Conservation (phyloP, 2,888 invertebrate genomes). For the Nomada fucata region DNA sequence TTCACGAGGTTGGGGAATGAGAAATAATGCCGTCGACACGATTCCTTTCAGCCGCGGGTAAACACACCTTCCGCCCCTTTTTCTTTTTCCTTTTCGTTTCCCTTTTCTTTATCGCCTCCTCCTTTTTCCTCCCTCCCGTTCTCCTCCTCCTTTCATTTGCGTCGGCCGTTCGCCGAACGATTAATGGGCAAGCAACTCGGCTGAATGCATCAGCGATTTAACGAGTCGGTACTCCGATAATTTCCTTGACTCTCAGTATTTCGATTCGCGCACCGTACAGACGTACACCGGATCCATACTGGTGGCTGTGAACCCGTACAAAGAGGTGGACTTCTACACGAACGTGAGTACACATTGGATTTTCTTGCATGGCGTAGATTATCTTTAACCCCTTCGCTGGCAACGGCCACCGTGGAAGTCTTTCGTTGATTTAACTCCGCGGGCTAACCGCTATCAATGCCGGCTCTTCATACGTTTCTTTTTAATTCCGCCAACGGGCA, state of each 20-base stretch:
- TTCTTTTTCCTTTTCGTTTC: not conserved
- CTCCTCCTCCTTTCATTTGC: not conserved
- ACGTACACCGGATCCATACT: conserved; percentile 97
- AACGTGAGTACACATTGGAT: conserved; percentile 88
- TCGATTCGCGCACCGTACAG: conserved; percentile 85
- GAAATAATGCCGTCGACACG: conserved; percentile 56
- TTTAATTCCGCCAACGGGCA: no score
- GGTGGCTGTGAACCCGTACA: conserved; percentile 97
- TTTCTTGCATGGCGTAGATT: conserved; percentile 11
- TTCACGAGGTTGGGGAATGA: conserved; percentile 43
- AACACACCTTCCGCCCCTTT: conserved; percentile 28
- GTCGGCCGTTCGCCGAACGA: conserved; percentile 14
- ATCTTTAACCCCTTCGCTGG: conserved; percentile 11
- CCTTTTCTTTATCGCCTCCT: not conserved
- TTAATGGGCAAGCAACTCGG: conserved; percentile 27
- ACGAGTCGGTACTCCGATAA: conserved; percentile 17
- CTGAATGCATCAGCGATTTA: conserved; percentile 37
- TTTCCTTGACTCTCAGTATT: conserved; percentile 83
- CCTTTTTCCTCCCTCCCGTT: not conserved
- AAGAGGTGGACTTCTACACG: conserved; percentile 94
- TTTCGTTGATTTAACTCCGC: no score
- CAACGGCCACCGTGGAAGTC: no score
- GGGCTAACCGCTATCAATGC: no score
- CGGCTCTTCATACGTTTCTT: no score
- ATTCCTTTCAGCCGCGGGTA: conserved; percentile 38